phyloP scores from a whole-genome alignment of 2,888 invertebrate genomes.

The Tortricodes alternella region DNA sequence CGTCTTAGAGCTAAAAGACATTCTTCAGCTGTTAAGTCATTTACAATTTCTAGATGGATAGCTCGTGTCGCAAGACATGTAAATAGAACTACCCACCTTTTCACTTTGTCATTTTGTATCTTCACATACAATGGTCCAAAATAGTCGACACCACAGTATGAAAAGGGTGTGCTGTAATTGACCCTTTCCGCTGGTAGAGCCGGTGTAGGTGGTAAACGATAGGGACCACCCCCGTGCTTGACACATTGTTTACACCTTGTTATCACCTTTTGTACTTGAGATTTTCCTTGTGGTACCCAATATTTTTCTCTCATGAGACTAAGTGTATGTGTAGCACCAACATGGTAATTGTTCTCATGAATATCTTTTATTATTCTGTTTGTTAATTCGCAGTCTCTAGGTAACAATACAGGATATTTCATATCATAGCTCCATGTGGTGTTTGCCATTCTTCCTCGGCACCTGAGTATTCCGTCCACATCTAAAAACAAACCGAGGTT shows the following conservation, averaged over 20 bases:
- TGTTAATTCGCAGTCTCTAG: too few relatives aligned
- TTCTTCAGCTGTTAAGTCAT: constrained; percentile 33
- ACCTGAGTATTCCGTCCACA: too few relatives aligned
- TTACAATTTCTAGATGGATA: too few relatives aligned
- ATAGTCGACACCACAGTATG: constrained; percentile 10
- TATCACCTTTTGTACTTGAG: background rate
- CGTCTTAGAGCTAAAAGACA: constrained; percentile 28
- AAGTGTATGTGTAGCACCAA: constrained; percentile 3
- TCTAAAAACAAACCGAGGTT: too few relatives aligned
- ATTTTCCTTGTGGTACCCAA: constrained; percentile 10
- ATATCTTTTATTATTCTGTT: too few relatives aligned
- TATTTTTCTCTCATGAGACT: background rate
- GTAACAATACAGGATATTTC: too few relatives aligned
- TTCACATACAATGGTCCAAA: constrained; percentile 5
- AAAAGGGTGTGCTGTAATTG: background rate
- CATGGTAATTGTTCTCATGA: constrained; percentile 8
- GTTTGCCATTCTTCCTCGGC: too few relatives aligned
- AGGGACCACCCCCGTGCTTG: constrained; percentile 21
- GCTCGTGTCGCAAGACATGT: constrained; percentile 32
- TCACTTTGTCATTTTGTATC: background rate
- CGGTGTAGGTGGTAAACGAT: background rate
- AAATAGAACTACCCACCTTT: constrained; percentile 32
- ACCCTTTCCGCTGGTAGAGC: constrained; percentile 7
- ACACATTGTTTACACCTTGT: background rate
- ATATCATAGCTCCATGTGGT: too few relatives aligned